phyloP scores from a whole-genome alignment of 2,797 vertebrate species.

The Zenarchopterus dispar region DNA sequence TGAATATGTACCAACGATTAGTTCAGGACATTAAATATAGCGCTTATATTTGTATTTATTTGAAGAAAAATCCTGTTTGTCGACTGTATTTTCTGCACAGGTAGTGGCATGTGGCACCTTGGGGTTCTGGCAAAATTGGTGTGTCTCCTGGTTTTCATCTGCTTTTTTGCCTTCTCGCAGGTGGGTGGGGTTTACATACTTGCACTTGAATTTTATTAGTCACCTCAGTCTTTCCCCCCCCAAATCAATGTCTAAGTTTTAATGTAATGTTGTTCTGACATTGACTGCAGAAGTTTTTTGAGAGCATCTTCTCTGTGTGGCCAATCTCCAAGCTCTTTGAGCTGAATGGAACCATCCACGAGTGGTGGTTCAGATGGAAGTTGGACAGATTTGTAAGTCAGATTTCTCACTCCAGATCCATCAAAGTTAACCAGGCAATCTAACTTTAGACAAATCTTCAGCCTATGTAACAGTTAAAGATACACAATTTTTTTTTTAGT shows the following conservation, averaged over 20 bases:
- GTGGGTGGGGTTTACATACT: conserved; percentile 58
- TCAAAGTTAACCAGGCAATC: neutral
- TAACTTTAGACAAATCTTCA: no score
- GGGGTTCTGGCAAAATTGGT: conserved; percentile 89
- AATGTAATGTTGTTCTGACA: conserved; percentile 3
- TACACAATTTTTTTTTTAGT: no score
- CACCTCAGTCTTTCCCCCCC: neutral
- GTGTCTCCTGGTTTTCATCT: conserved; percentile 89
- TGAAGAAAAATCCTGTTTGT: neutral
- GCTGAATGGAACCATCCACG: conserved; percentile 91
- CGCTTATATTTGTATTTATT: neutral
- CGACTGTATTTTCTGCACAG: conserved; percentile 70
- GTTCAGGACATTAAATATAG: neutral
- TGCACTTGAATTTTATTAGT: no score
- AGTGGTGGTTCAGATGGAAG: conserved; percentile 99
- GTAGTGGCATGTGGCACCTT: conserved; percentile 90
- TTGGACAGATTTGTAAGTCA: conserved; percentile 95
- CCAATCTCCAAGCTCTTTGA: conserved; percentile 94
- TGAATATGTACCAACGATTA: neutral
- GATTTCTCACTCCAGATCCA: conserved; percentile 19
- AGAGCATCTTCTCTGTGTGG: conserved; percentile 94
- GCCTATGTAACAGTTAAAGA: no score
- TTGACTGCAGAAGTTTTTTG: conserved; percentile 88
- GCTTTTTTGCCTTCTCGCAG: conserved; percentile 92
- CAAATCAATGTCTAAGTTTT: neutral